These are phyloP conservation scores for Operophtera brumata DNA, from an alignment of 2,888 invertebrate genomes.

Conservation along the genomic window DNA sequence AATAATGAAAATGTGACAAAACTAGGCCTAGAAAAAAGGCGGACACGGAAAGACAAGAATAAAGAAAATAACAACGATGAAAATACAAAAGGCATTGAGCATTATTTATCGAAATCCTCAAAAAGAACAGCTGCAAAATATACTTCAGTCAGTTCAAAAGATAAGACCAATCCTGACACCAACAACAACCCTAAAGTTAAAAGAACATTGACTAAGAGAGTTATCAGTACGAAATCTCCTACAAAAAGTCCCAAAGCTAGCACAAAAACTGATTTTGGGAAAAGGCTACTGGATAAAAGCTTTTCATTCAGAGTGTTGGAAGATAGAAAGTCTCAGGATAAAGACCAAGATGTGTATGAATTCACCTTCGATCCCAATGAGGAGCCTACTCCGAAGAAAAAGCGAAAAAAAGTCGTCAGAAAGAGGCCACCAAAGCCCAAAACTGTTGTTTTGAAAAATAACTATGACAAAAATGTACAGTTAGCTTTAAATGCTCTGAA, in stretches of 20 bases:
- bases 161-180: slow-evolving; percentile 45
- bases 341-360: slow-evolving; percentile 67
- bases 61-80: slow-evolving; percentile 24
- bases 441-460: slow-evolving; percentile 48
- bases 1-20: slow-evolving; percentile 3
- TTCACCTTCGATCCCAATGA: slow-evolving; percentile 74
- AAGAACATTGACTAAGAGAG: slow-evolving; percentile 16
- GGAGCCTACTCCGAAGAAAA: slow-evolving; percentile 70
- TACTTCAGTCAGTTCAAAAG: slow-evolving; percentile 18
- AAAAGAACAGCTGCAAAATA: neutral
- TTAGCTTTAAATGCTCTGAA: slow-evolving; percentile 61
- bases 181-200: slow-evolving; percentile 52
- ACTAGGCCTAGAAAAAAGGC: slow-evolving; percentile 9
- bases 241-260: slow-evolving; percentile 25
- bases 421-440: slow-evolving; percentile 57
- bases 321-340: slow-evolving; percentile 47
- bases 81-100: slow-evolving; percentile 4
- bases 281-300: slow-evolving; percentile 41
- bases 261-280: slow-evolving; percentile 21
- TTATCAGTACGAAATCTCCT: slow-evolving; percentile 17
- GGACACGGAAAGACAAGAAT: slow-evolving; percentile 13
- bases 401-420: slow-evolving; percentile 52
- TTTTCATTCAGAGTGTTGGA: slow-evolving; percentile 57
- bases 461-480: slow-evolving; percentile 64
- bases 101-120: slow-evolving; percentile 4